These are phyloP conservation scores for Tuberolachnus salignus DNA, from an alignment of 2,888 invertebrate genomes.

Conservation along the genomic window DNA sequence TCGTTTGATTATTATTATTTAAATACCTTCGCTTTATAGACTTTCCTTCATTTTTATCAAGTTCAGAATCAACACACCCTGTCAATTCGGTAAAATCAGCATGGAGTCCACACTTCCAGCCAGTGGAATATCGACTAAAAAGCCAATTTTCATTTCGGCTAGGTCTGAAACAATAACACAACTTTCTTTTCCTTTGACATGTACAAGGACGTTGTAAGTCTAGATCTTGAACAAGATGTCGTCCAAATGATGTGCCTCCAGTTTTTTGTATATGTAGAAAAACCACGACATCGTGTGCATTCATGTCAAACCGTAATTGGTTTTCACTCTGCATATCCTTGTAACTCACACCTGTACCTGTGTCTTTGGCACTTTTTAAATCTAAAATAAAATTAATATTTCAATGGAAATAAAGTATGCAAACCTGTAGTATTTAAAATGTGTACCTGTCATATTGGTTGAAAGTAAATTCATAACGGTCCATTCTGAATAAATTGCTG, in stretches of 20 bases:
- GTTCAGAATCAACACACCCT: slow-evolving; percentile 85
- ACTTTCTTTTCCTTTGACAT: slow-evolving; percentile 86
- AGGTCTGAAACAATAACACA: slow-evolving; percentile 90
- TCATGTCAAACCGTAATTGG: slow-evolving; percentile 84
- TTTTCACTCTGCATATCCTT: slow-evolving; percentile 84
- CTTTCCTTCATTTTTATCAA: slow-evolving; percentile 88
- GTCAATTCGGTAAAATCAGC: slow-evolving; percentile 98
- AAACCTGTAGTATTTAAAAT: neutral
- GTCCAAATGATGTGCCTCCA: slow-evolving; percentile 96
- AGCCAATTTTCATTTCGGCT: slow-evolving; percentile 95
- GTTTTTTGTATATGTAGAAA: slow-evolving; percentile 99
- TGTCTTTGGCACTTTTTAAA: slow-evolving; percentile 63
- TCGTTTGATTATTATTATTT: neutral
- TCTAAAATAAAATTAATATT: slow-evolving; percentile 59
- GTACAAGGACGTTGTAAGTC: slow-evolving; percentile 91
- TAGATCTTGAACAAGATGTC: slow-evolving; percentile 93
- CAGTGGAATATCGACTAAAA: slow-evolving; percentile 95
- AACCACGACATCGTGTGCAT: slow-evolving; percentile 95
- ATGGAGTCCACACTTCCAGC: slow-evolving; percentile 97
- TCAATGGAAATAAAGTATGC: neutral
- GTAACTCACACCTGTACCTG: slow-evolving; percentile 73
- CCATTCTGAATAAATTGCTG: slow-evolving; percentile 60
- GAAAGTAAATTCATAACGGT: slow-evolving; percentile 60
- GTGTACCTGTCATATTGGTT: slow-evolving; percentile 60
- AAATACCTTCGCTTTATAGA: slow-evolving; percentile 71